A percentile compares a stretch with the other conserved stretches of the same genome.
phyloP scores from a whole-genome alignment of 2,113 vertebrate species.

The Podocnemis expansa region DNA sequence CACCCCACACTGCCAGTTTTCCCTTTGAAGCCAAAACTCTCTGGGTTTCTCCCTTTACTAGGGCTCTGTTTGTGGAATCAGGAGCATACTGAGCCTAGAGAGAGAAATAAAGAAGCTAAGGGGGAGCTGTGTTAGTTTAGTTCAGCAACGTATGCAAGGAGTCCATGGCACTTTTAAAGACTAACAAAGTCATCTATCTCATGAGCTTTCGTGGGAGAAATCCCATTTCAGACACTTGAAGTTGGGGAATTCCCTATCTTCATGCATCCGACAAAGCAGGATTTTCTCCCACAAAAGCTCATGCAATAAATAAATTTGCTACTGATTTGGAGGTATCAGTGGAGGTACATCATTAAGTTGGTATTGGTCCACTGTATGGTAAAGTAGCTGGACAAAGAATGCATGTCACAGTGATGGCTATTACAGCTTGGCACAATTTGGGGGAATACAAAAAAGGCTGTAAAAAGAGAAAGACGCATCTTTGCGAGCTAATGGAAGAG shows the following conservation, averaged over 20 bases:
- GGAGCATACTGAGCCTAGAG: background rate
- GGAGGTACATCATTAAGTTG: rapidly evolving
- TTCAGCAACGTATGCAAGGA: too few relatives aligned
- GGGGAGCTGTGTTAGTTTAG: too few relatives aligned
- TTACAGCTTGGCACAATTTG: background rate
- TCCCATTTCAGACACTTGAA: too few relatives aligned
- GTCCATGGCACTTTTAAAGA: too few relatives aligned
- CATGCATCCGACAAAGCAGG: too few relatives aligned
- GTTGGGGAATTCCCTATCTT: too few relatives aligned
- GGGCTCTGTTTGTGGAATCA: background rate
- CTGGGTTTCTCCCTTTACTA: background rate
- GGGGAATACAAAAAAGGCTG: background rate
- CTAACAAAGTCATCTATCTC: too few relatives aligned
- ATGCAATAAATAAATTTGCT: too few relatives aligned
- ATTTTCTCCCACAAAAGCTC: too few relatives aligned
- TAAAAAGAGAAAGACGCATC: background rate
- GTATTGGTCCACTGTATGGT: background rate
- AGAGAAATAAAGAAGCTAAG: background rate
- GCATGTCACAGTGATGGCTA: background rate
- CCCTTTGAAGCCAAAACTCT: background rate
- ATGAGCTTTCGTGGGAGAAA: too few relatives aligned
- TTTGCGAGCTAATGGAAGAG: background rate
- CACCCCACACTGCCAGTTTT: too few relatives aligned
- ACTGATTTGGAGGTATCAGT: background rate
- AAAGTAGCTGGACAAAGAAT: too few relatives aligned